Evolutionary conservation across 2,888 invertebrate species (phyloP), one percentile per base, ranked within the genome.

Genomic region (Heliconius sara): DNA sequence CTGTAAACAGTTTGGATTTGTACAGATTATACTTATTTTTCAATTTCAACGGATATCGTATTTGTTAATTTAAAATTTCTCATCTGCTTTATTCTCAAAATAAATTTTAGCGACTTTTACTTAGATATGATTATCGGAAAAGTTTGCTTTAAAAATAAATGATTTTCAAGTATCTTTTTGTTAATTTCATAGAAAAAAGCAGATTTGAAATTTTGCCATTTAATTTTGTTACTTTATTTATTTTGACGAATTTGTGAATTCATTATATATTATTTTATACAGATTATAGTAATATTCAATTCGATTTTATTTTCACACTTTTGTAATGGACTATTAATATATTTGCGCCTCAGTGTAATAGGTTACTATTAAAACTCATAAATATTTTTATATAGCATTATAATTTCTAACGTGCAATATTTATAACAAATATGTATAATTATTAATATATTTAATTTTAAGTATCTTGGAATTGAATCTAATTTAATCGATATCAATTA

Each of bases 101-200:
- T 22, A 57, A 16, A n/a, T 73, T 60, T 73, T 73, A 60, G 73
- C 73, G 19, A 34, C 73, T 73, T 73, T 73, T 34, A 73, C 34
- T 60, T 60, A 39, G 60, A 73, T 73, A 39, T 39, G 34, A 9
- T 25, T 39, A 60, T 73, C 73, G 60, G 73, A 60, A 73, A 73
- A 73, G 73, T 73, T 57, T 73, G 73, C 73, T 73, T 73, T 34
- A 73, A 73, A 73, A n/a, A 73, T 73, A 34, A 34, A 34, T 9
- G 7, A 25, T n/a, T 30, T 39, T n/a, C 16, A 60, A 60, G 60
- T 30, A 30, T 60, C 60, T 6, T 73, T 2, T 60, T 57, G 72
- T 34, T 72, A 57, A 73, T 57, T n/a, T 57, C 34, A n/a, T 7
- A 60, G 73, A 73, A 57, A 9, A 60, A 39, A 60, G 73, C 73